Evolutionary conservation across 2,888 invertebrate genomes (phyloP).

Genomic region (Cremastinae sp.): DNA sequence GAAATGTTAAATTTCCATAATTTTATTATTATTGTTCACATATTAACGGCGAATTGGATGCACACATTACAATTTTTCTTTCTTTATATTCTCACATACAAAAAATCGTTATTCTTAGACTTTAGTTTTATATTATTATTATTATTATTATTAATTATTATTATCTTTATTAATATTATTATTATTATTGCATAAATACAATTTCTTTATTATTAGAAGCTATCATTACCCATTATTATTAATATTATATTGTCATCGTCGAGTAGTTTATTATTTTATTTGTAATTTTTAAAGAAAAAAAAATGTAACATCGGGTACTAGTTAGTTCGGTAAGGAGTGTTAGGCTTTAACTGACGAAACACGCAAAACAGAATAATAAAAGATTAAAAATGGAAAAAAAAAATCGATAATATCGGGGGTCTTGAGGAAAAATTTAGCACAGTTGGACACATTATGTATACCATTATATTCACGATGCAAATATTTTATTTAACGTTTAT

Average conservation of each 20-base stretch:
- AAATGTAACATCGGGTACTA: constrained; percentile 77
- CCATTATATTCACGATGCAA: constrained; percentile 70
- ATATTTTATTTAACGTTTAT: constrained; percentile 72
- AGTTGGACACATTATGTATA: constrained; percentile 49
- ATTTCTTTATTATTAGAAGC: constrained; percentile 63
- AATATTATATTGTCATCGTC: constrained; percentile 69
- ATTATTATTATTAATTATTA: constrained; percentile 46
- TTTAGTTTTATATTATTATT: constrained; percentile 70
- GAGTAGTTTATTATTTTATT: constrained; percentile 74
- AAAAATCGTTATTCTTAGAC: constrained; percentile 70
- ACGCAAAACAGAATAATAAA: constrained; percentile 58
- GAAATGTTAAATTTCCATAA: constrained; percentile 66
- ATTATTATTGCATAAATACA: constrained; percentile 60
- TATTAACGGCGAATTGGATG: constrained; percentile 60
- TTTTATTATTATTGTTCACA: constrained; percentile 59
- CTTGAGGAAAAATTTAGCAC: constrained; percentile 49
- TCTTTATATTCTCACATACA: constrained; percentile 68
- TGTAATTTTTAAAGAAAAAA: constrained; percentile 59
- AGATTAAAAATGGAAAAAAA: constrained; percentile 57
- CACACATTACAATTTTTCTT: constrained; percentile 58
- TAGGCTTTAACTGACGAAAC: constrained; percentile 68
- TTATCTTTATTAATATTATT: constrained; percentile 44
- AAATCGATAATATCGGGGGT: constrained; percentile 45
- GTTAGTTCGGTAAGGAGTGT: constrained; percentile 70
- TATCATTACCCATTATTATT: constrained; percentile 62